Evolutionary conservation across 2,113 vertebrate genomes (phyloP), one percentile per base, ranked within the genome.

Genomic region (Oreotrochilus melanogaster): DNA sequence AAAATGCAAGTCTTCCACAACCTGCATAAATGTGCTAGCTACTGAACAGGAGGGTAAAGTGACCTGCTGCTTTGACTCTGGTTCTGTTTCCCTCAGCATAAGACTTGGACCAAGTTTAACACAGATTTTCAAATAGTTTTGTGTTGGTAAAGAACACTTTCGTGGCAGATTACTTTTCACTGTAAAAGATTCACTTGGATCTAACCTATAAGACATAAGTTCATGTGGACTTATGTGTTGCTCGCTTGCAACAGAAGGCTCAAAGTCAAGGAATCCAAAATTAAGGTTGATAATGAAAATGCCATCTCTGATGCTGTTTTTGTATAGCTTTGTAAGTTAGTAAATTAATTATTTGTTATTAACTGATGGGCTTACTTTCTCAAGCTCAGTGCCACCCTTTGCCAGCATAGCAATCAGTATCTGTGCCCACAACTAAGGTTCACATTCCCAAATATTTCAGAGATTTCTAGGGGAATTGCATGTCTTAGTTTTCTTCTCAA

Each of bases 1-100:
- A 22, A 53, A 57, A 64, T 67, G 42, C 30, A 76, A 67, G 17
- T 37, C 53, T 72, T 83, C 53, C 12, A 35, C 48, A 67, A 15
- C 10, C 5, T 9, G 7, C 1, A 0, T 45, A 60, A 50, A 21
- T 14, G 17, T 54, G 17, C 19, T 51, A 24, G 39, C 17, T 14
- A 2, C 51, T 56, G n/a, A 45, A 65, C 8, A 7, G 43, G 50
- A 65, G 25, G 51, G 14, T 43, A 18, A 64, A 37, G 13, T 48
- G 53, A 57, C 8, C 19, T 62, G 31, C n/a, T 78, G 30, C 14
- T 91, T 78, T 31, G 28, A 31, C 25, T 65, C 33, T 11, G 11
- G 0, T 60, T 80, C 66, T 60, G 19, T 66, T 82, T 72, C 9
- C 17, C 9, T 8, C 30, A 61, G n/a, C 6, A 27, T 17, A 86